A percentile compares a stretch with the other conserved stretches of the same genome.
These are phyloP conservation scores for Dilophus febrilis DNA, from an alignment of 2,888 invertebrate species.

Conservation along the genomic window DNA sequence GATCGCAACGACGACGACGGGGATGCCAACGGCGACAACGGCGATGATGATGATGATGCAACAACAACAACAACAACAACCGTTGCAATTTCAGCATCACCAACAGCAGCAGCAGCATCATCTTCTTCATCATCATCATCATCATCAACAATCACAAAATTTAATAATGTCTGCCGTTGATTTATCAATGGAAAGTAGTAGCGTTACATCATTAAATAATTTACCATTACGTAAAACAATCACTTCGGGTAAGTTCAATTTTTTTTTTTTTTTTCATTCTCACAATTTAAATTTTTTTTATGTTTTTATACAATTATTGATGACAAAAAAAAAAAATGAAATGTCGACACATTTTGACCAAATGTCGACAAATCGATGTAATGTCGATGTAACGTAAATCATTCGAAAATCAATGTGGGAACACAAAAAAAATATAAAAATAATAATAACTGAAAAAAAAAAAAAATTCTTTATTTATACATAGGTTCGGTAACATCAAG, in stretches of 20 bases:
- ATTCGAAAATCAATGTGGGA: too few relatives aligned
- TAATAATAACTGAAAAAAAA: neutral
- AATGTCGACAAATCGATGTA: too few relatives aligned
- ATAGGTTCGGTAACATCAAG: constrained; percentile 79
- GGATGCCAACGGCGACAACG: too few relatives aligned
- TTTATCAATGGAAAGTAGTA: constrained; percentile 86
- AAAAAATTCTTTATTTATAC: constrained; percentile 9
- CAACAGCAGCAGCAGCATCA: too few relatives aligned
- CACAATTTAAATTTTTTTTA: constrained; percentile 5
- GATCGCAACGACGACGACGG: too few relatives aligned
- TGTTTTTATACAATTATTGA: constrained; percentile 7
- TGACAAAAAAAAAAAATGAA: constrained; percentile 2
- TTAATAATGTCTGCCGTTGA: constrained; percentile 72
- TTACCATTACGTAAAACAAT: constrained; percentile 67
- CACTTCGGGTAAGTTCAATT: constrained; percentile 32
- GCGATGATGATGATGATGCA: too few relatives aligned
- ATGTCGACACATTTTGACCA: too few relatives aligned
- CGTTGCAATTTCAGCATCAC: too few relatives aligned
- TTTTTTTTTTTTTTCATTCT: constrained; percentile 5
- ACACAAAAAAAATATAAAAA: too few relatives aligned
- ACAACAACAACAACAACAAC: too few relatives aligned
- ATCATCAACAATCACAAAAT: constrained; percentile 79
- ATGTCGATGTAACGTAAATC: too few relatives aligned
- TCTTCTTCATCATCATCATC: too few relatives aligned
- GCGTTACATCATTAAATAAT: constrained; percentile 83